Conservation (phyloP, 2,113 vertebrate species). For the Gallinago jamesoni region DNA sequence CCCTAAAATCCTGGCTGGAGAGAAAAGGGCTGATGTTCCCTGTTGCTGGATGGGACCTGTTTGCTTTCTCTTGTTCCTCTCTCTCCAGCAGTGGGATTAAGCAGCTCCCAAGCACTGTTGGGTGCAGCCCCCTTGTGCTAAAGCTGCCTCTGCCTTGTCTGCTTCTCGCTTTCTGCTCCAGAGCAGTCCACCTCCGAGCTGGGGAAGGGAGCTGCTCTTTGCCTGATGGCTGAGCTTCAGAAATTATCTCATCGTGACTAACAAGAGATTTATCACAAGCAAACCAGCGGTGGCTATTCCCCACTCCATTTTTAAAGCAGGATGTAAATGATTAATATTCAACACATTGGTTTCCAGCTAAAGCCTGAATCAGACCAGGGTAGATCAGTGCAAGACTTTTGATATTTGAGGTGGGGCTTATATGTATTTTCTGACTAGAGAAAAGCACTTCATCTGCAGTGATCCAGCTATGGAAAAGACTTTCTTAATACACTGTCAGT, state of each 20-base stretch:
- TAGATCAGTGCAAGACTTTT: neutral
- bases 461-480: neutral
- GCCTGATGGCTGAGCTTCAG: neutral
- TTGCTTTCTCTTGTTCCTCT: neutral
- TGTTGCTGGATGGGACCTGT: neutral
- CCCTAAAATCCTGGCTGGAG: neutral
- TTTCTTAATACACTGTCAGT: neutral
- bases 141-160: neutral
- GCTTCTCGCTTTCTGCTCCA: neutral
- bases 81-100: fast-evolving
- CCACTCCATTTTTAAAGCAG: neutral
- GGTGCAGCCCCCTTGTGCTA: neutral
- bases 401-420: neutral
- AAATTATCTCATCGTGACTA: neutral
- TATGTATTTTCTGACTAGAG: neutral
- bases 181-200: neutral
- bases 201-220: neutral
- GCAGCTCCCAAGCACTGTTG: fast-evolving
- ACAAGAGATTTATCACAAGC: neutral
- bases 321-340: neutral
- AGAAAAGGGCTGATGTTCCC: neutral
- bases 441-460: neutral
- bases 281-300: neutral
- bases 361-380: neutral
- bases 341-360: neutral